Conservation (phyloP, 2,888 invertebrate species). For the Tiliacea citrago region DNA sequence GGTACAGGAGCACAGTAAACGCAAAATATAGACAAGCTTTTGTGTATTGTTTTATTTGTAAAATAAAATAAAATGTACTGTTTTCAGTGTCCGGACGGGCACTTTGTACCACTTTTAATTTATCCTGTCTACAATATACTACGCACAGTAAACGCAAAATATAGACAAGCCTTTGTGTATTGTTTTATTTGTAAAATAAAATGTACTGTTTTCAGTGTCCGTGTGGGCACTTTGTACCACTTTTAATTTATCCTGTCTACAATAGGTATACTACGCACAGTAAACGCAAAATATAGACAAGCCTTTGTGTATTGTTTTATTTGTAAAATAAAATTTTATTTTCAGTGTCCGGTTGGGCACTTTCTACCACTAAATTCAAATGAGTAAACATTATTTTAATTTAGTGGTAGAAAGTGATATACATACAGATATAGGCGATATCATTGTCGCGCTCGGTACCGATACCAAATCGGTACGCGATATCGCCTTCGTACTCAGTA, state of each 20-base stretch:
- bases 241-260: no score
- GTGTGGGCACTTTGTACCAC: no score
- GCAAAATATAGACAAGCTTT: constrained; percentile 2
- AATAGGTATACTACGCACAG: no score
- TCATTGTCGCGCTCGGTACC: no score
- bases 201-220: not conserved
- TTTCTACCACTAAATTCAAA: not conserved
- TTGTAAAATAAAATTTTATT: not conserved
- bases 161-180: constrained; percentile 4
- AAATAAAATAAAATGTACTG: not conserved
- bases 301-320: constrained; percentile 2
- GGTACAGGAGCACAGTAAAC: constrained; percentile 8
- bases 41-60: constrained; percentile 6
- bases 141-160: constrained; percentile 10
- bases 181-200: constrained; percentile 1
- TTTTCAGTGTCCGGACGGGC: no score
- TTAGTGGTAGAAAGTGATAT: not conserved
- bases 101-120: no score
- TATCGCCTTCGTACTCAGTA: no score
- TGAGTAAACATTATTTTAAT: not conserved
- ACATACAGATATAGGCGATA: no score
- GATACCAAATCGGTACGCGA: no score
- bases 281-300: constrained; percentile 5
- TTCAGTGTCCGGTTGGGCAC: not conserved
- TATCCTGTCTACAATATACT: no score